Percentiles rank a stretch among this genome's conserved stretches.
Evolutionary conservation across 2,888 invertebrate species (phyloP).

Genomic region (Caenorhabditis afra): DNA sequence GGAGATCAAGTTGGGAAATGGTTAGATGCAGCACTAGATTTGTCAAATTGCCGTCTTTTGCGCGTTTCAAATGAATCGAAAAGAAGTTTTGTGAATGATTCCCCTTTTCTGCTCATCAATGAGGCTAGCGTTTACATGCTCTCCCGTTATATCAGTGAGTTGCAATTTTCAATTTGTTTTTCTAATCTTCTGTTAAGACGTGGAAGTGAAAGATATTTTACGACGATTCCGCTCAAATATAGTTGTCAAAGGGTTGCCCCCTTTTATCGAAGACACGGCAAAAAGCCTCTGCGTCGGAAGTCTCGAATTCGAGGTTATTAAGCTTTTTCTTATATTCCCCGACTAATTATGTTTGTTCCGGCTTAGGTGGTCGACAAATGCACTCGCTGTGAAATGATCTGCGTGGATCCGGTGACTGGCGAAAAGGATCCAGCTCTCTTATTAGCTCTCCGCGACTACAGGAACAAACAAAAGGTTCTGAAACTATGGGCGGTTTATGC

Average conservation of each 20-base stretch:
- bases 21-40: constrained; percentile 84
- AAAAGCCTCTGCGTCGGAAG: constrained; percentile 85
- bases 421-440: constrained; percentile 82
- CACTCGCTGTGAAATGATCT: constrained; percentile 95
- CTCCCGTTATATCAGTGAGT: constrained; percentile 82
- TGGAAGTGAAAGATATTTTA: constrained; percentile 80
- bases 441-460: constrained; percentile 79
- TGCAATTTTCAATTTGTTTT: not conserved
- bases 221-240: constrained; percentile 93
- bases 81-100: constrained; percentile 85
- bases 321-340: not conserved
- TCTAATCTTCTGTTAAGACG: constrained; percentile 78
- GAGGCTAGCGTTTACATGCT: constrained; percentile 86
- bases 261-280: constrained; percentile 90
- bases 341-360: constrained; percentile 59
- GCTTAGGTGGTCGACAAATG: constrained; percentile 85
- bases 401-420: constrained; percentile 91
- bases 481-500: not conserved
- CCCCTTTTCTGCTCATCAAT: constrained; percentile 90
- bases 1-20: constrained; percentile 89
- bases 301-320: constrained; percentile 71
- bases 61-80: constrained; percentile 82
- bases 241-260: constrained; percentile 85
- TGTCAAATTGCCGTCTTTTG: constrained; percentile 56
- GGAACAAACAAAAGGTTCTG: constrained; percentile 69